Conservation (phyloP, 2,113 vertebrate genomes). For the Tragelaphus strepsiceros region DNA sequence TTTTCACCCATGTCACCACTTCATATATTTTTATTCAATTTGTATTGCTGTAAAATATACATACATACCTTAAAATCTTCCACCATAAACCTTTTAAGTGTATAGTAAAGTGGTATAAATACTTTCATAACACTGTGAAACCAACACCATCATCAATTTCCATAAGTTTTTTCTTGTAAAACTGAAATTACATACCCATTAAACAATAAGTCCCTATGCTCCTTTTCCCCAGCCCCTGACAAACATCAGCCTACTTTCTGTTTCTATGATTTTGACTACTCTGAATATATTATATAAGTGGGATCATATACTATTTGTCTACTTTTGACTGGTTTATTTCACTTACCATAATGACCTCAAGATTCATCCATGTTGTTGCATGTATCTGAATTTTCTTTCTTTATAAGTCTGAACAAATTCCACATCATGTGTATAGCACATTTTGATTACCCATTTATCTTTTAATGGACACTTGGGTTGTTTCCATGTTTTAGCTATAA, state of each 20-base stretch:
- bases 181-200: background rate
- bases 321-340: background rate
- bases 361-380: background rate
- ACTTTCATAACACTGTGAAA: background rate
- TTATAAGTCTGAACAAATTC: background rate
- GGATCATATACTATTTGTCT: background rate
- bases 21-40: background rate
- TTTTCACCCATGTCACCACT: background rate
- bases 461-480: background rate
- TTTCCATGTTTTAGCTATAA: background rate
- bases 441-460: background rate
- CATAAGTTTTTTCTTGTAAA: background rate
- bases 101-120: background rate
- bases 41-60: background rate
- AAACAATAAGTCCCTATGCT: background rate
- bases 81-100: background rate
- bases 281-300: background rate
- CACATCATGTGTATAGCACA: background rate
- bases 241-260: background rate
- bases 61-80: background rate
- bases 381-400: background rate
- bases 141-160: background rate
- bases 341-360: background rate
- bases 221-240: background rate
- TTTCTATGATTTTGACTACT: background rate